Evolutionary conservation across 2,113 vertebrate genomes (phyloP), one percentile per base, ranked within the genome.

Genomic region (Notechis scutatus): DNA sequence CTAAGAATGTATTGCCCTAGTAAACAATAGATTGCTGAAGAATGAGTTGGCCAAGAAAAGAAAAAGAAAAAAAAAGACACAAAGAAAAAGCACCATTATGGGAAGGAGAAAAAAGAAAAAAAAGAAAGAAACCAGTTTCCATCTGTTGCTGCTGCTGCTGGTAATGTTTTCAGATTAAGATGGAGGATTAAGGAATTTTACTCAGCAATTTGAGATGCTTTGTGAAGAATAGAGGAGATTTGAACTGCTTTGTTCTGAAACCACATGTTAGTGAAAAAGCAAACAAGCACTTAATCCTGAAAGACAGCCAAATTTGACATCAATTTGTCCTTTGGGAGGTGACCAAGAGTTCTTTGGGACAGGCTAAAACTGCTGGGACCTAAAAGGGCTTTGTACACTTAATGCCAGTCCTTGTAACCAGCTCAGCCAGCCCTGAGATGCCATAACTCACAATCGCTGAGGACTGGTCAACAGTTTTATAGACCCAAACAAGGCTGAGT

Each of bases 211-310:
- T 97, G 97, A 98, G 98, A 98, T 97, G 97, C 97, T 98, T 98
- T 98, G 98, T 98, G 97, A 97, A 97, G 97, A 97, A 96, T n/a
- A 96, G 96, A 95, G 95, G 97, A 97, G 98, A 98, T 97, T 98
- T 98, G 97, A 97, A 97, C 96, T 96, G 98, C 98, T 98, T 98
- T 98, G 98, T 98, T 98, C 98, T 97, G 95, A 96, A 98, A 97
- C 98, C 97, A 97, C 96, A 96, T 97, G 98, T 97, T 97, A 98
- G 97, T 92, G 95, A 96, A 97, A 99, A 98, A 98, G 98, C 98
- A 98, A 99, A 98, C 97, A 98, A 97, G 97, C 97, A 97, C 97
- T 98, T 98, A 98, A 99, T 99, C 98, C 98, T 98, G 97, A 98
- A 97, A 97, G 98, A 98, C 98, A 98, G 97, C 97, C 97, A 97